These are phyloP conservation scores for Vanacampus margaritifer DNA, from an alignment of 2,113 vertebrate species.

Conservation along the genomic window DNA sequence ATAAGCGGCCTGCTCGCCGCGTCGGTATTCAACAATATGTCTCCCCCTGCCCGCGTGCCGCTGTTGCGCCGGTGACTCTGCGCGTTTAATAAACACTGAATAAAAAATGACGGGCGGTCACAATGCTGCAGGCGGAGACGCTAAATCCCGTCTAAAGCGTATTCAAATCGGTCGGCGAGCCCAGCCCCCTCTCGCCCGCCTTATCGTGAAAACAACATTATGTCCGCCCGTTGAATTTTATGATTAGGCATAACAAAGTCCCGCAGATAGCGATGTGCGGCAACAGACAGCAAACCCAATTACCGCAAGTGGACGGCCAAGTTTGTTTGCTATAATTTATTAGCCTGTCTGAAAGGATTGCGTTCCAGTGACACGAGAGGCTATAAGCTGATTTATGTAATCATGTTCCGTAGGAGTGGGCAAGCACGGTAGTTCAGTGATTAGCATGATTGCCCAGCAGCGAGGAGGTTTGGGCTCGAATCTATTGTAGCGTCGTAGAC, in stretches of 20 bases:
- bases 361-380: conserved; percentile 40
- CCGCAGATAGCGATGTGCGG: conserved; percentile 49
- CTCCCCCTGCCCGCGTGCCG: conserved; percentile 27
- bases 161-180: conserved; percentile 46
- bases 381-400: conserved; percentile 51
- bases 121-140: conserved; percentile 36
- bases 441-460: not conserved
- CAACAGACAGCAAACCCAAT: conserved; percentile 60
- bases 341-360: conserved; percentile 26
- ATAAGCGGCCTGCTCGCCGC: conserved; percentile 45
- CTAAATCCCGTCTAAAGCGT: conserved; percentile 59
- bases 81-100: conserved; percentile 64
- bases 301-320: conserved; percentile 37
- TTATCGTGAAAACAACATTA: conserved; percentile 59
- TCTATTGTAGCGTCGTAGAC: not conserved
- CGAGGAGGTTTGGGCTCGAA: not conserved
- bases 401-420: conserved; percentile 29
- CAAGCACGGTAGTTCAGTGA: not conserved
- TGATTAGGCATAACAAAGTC: conserved; percentile 59
- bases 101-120: conserved; percentile 55
- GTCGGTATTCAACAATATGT: conserved; percentile 53
- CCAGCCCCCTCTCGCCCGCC: conserved; percentile 27
- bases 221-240: conserved; percentile 69
- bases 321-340: conserved; percentile 63
- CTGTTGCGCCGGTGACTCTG: conserved; percentile 36